phyloP scores from a whole-genome alignment of 1,140 invertebrate species.

The Mesaphorura yosii region DNA sequence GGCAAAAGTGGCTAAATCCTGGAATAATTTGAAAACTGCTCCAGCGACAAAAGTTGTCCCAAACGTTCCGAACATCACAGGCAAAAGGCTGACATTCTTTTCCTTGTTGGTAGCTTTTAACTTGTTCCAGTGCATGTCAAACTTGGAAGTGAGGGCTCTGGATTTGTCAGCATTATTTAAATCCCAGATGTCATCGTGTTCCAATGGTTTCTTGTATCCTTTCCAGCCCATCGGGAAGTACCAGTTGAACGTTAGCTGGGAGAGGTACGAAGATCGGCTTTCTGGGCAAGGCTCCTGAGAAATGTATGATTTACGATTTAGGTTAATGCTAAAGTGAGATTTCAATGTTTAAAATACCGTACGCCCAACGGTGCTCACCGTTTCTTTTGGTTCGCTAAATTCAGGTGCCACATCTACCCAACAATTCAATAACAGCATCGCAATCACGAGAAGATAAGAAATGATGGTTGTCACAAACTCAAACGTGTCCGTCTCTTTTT shows the following conservation, averaged over 20 bases:
- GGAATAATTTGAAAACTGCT: conserved; percentile 39
- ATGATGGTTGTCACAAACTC: too few relatives aligned
- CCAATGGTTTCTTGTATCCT: conserved; percentile 41
- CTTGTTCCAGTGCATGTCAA: conserved; percentile 37
- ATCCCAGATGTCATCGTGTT: conserved; percentile 42
- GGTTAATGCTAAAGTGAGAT: background rate
- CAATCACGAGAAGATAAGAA: conserved; percentile 59
- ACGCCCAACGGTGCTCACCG: too few relatives aligned
- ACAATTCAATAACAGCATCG: conserved; percentile 67
- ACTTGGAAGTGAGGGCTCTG: conserved; percentile 31
- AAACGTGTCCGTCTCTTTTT: conserved; percentile 64
- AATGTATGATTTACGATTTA: background rate
- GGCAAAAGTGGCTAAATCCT: conserved; percentile 45
- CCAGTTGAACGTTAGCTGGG: conserved; percentile 46
- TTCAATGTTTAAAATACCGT: background rate
- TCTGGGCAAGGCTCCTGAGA: conserved; percentile 13
- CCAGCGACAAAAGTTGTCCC: conserved; percentile 40
- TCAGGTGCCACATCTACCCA: conserved; percentile 42
- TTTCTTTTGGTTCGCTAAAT: conserved; percentile 12
- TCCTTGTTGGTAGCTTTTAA: conserved; percentile 38
- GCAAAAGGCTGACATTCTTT: conserved; percentile 31
- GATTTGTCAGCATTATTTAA: conserved; percentile 41
- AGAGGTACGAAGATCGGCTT: conserved; percentile 1
- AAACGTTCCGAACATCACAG: conserved; percentile 41
- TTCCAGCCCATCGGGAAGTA: conserved; percentile 63